Evolutionary conservation across 1,140 invertebrate species (phyloP).

Genomic region (Drosophila ohnishii): DNA sequence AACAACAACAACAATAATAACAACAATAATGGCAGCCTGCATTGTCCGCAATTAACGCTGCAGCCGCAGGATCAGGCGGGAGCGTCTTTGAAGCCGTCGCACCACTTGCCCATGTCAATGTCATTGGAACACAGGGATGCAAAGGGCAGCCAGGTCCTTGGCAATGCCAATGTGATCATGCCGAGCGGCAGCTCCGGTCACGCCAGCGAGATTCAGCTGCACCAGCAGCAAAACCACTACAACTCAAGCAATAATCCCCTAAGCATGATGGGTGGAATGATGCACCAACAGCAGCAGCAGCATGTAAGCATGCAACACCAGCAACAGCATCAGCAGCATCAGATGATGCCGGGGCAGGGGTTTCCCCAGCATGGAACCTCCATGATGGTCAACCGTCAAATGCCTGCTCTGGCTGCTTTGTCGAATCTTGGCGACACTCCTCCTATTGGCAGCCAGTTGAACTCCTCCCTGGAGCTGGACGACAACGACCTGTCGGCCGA

Average conservation of each 20-base stretch:
- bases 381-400: conserved; percentile 46
- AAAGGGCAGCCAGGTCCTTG: conserved; percentile 15
- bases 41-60: conserved; percentile 42
- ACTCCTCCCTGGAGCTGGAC: conserved; percentile 71
- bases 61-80: conserved; percentile 28
- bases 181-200: conserved; percentile 38
- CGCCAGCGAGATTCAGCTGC: conserved; percentile 63
- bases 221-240: conserved; percentile 62
- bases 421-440: conserved; percentile 42
- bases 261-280: conserved; percentile 78
- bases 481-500: conserved; percentile 78
- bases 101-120: conserved; percentile 50
- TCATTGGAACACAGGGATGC: conserved; percentile 31
- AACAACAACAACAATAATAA: conserved; percentile 63
- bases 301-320: conserved; percentile 49
- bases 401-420: conserved; percentile 42
- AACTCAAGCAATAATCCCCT: conserved; percentile 73
- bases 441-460: conserved; percentile 45
- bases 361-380: conserved; percentile 49
- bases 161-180: conserved; percentile 28
- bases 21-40: conserved; percentile 50
- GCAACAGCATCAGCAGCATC: conserved; percentile 27
- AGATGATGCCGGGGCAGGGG: conserved; percentile 39
- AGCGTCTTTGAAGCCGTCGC: conserved; percentile 33
- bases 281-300: conserved; percentile 63